Base-by-base conservation (phyloP, 23 tunicate genomes). In the Halocynthia roretzi region DNA sequence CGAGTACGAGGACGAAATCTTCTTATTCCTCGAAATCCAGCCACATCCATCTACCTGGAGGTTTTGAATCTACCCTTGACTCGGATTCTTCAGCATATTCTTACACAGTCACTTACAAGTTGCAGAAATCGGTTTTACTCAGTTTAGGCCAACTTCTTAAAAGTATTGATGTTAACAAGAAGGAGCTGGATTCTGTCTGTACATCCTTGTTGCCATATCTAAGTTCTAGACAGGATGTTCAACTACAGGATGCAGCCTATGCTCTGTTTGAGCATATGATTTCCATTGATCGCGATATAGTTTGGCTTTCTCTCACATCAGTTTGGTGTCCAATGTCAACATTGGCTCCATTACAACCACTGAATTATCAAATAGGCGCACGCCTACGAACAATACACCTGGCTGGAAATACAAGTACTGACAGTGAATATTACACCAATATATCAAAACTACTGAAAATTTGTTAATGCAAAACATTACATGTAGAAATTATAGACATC, bases 291-390 rank as follows among this genome's bases (percentile, higher is more conserved):
- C 14, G 49, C 9, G 78, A 74, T 55, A 22, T 74, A 14, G 56
- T 31, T 74, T 74, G 78, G 78, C 64, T 74, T 14, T 44, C 54
- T 10, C 10, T 74, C 17, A 54, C 63, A 7, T 22, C 64, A 53
- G 17, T 74, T 40, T 74, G 78, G 78, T 74, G 78, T 18, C 56
- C n/a, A 21, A 44, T 17, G 63, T 54, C 64, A 7, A 74, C 62
- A 19, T 15, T 74, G 19, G 10, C 0, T 14, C 78, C 78, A n/a
- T 6, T 21, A 5, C 48, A 74, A 8, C 7, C 8, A 10, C 60
- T 74, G 19, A 48, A 15, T 54, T n/a, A 20, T 10, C 64, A 22
- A 8, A 74, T 6, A 48, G 55, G 62, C 14, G 10, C n/a, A 8
- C 19, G 14, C 62, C 52, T 74, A 48, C 6, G 31, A 74, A 74